Evolutionary conservation across 1,140 invertebrate species (phyloP).

Genomic region (Drosophila gunungcola): DNA sequence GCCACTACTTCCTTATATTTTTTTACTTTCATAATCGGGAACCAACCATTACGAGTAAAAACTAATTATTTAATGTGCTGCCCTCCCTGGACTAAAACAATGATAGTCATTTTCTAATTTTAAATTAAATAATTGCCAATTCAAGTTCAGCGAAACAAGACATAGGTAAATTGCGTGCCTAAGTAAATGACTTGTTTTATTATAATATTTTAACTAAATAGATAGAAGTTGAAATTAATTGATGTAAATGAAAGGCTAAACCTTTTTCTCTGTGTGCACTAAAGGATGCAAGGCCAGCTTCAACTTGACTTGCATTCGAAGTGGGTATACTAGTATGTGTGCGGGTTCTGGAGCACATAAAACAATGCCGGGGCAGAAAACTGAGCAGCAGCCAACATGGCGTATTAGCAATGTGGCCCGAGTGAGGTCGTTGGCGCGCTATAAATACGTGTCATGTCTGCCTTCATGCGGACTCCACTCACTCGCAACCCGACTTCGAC

Average conservation of each 20-base stretch:
- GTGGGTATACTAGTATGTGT: constrained; percentile 17
- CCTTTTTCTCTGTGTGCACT: constrained; percentile 9
- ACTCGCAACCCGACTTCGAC: constrained; percentile 9
- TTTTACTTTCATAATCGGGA: no score
- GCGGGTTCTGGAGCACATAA: constrained; percentile 38
- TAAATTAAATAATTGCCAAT: no score
- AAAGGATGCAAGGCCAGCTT: constrained; percentile 41
- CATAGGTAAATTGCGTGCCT: no score
- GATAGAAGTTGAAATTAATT: no score
- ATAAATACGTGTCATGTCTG: constrained; percentile 78
- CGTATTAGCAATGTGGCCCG: constrained; percentile 74
- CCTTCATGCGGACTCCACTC: constrained; percentile 19
- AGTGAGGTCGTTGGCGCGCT: constrained; percentile 67
- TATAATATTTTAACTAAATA: no score
- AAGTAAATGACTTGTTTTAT: no score
- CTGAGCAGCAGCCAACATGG: constrained; percentile 62
- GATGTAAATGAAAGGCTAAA: not conserved
- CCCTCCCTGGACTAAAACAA: no score
- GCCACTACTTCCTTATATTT: no score
- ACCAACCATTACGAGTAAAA: no score
- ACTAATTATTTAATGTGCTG: no score
- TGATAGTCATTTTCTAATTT: no score
- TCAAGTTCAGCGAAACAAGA: no score
- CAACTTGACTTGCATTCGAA: constrained; percentile 52
- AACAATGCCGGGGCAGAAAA: constrained; percentile 56